Conservation (phyloP, 2,797 vertebrate species). For the Gymnothorax javanicus region DNA sequence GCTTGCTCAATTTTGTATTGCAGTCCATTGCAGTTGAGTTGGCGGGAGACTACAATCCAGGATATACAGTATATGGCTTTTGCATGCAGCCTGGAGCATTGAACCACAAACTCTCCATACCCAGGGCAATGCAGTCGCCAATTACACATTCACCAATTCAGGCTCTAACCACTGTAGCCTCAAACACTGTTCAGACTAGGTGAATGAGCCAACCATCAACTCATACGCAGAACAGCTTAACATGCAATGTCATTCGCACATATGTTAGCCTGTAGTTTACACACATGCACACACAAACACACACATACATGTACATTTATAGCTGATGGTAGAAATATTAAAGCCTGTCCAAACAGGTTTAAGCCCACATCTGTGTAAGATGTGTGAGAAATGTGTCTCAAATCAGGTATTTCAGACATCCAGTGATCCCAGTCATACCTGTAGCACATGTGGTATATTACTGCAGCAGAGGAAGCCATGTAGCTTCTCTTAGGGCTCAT, state of each 20-base stretch:
- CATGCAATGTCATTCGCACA: background rate
- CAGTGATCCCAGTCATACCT: background rate
- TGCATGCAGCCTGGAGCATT: background rate
- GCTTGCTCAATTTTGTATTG: background rate
- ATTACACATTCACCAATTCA: background rate
- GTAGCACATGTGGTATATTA: background rate
- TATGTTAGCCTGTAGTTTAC: too few species aligned
- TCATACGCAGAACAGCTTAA: background rate
- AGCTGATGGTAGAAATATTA: background rate
- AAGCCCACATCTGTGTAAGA: background rate
- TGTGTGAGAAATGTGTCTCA: conserved; percentile 24
- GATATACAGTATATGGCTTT: background rate
- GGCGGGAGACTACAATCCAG: background rate
- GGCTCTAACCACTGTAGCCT: background rate
- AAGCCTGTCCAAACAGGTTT: conserved; percentile 13
- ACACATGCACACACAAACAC: background rate
- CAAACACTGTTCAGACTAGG: background rate
- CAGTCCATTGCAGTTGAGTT: background rate
- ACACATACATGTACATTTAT: background rate
- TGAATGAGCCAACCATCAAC: too few species aligned
- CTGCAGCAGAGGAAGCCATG: background rate
- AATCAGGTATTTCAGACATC: conserved; percentile 39
- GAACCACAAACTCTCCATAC: background rate
- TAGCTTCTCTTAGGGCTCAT: background rate
- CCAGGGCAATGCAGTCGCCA: background rate